Conservation (phyloP, 2,888 invertebrate genomes). For the Peribatodes rhomboidaria region DNA sequence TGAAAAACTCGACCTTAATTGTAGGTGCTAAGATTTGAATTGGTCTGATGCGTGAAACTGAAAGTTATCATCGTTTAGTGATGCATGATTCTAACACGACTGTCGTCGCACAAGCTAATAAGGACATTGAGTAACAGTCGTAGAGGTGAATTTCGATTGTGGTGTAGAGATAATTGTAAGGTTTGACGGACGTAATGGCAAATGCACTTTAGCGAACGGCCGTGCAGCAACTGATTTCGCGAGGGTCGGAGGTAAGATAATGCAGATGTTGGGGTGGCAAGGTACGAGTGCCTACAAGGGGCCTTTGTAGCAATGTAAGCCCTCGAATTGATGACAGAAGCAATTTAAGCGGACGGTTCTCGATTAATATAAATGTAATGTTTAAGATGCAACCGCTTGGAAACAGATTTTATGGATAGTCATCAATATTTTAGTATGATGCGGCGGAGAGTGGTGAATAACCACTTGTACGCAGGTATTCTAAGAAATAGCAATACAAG, state of each 20-base stretch:
- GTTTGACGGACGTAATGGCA: conserved; percentile 76
- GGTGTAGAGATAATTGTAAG: conserved; percentile 64
- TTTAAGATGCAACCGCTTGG: conserved; percentile 38
- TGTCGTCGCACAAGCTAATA: conserved; percentile 36
- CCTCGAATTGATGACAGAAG: conserved; percentile 75
- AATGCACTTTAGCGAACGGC: conserved; percentile 83
- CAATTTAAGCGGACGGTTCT: conserved; percentile 74
- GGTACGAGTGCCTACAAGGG: conserved; percentile 51
- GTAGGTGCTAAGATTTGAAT: conserved; percentile 44
- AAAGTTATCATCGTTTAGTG: conserved; percentile 75
- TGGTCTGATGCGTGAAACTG: conserved; percentile 46
- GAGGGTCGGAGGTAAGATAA: conserved; percentile 83
- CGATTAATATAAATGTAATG: conserved; percentile 81
- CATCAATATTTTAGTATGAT: conserved; percentile 31
- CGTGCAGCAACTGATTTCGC: conserved; percentile 77
- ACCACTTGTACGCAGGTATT: neutral
- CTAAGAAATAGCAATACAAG: neutral
- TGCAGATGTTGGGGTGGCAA: conserved; percentile 77
- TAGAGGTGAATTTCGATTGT: conserved; percentile 53
- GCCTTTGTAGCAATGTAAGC: conserved; percentile 52
- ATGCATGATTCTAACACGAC: conserved; percentile 52
- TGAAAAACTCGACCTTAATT: conserved; percentile 52
- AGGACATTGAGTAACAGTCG: conserved; percentile 40
- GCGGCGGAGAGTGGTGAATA: neutral
- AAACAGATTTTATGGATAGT: conserved; percentile 36